Evolutionary conservation across 2,797 vertebrate species (phyloP).

Genomic region (Platyrinchus mystaceus): DNA sequence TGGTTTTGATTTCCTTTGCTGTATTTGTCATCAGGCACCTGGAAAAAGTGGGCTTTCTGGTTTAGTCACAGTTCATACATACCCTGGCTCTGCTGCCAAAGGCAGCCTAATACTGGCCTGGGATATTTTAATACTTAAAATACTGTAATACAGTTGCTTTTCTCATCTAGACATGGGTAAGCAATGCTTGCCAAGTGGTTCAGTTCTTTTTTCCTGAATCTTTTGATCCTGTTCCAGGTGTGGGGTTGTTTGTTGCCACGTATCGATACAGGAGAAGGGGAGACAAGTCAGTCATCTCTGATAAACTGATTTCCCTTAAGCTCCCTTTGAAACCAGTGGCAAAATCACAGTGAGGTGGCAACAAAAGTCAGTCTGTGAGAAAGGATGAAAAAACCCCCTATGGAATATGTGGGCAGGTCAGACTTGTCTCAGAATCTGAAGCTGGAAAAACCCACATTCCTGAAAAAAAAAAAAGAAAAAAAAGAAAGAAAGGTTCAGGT

Average conservation of each 20-base stretch:
- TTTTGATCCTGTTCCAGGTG: neutral
- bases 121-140: fast-evolving
- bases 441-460: neutral
- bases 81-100: neutral
- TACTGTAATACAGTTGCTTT: fast-evolving
- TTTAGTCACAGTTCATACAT: neutral
- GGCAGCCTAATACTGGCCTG: neutral
- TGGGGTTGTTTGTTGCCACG: neutral
- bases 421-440: neutral
- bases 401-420: neutral
- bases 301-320: neutral
- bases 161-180: neutral
- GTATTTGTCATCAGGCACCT: neutral
- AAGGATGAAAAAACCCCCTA: fast-evolving
- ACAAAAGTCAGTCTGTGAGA: neutral
- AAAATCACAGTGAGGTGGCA: neutral
- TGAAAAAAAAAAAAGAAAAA: too few relatives aligned
- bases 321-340: neutral
- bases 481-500: neutral
- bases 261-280: neutral
- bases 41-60: neutral
- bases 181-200: neutral
- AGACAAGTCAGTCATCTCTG: neutral
- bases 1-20: neutral
- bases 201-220: fast-evolving